Percentiles rank a stretch among this genome's conserved stretches.
Conservation (phyloP, 2,797 vertebrate genomes). For the Remorina albescens region DNA sequence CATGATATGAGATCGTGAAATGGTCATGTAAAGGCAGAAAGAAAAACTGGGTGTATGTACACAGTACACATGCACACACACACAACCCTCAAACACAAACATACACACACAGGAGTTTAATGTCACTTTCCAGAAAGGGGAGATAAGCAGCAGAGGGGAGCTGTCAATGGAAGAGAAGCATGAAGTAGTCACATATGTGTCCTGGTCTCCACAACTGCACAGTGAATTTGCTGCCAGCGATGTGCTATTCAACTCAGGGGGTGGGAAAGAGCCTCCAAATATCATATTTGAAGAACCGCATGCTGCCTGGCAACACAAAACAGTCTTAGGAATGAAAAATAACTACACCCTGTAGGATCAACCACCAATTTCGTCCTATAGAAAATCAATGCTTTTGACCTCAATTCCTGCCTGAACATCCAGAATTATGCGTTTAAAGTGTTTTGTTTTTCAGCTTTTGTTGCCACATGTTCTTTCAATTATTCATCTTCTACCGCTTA, state of each 20-base stretch:
- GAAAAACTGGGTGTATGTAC: background rate
- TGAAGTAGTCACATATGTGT: slow-evolving; percentile 50
- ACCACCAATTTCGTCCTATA: slow-evolving; percentile 8
- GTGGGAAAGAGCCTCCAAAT: slow-evolving; percentile 2
- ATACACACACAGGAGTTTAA: slow-evolving; percentile 32
- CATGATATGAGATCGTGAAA: slow-evolving; percentile 12
- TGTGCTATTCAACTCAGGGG: slow-evolving; percentile 26
- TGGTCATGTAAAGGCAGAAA: background rate
- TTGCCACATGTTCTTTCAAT: no score
- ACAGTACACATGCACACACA: background rate
- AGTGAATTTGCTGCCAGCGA: slow-evolving; percentile 51
- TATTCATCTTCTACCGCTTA: no score
- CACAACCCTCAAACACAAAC: slow-evolving; percentile 11
- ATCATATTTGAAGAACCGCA: slow-evolving; percentile 35
- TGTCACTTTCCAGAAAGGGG: slow-evolving; percentile 43
- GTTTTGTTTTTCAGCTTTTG: slow-evolving; percentile 2
- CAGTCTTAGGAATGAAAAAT: slow-evolving; percentile 40
- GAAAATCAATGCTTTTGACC: slow-evolving; percentile 50
- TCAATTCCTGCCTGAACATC: slow-evolving; percentile 32
- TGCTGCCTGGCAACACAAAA: slow-evolving; percentile 65
- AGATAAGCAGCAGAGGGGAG: slow-evolving; percentile 57
- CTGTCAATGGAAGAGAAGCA: slow-evolving; percentile 62
- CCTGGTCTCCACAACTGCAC: slow-evolving; percentile 45
- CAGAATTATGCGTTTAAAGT: slow-evolving; percentile 28
- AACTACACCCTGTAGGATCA: slow-evolving; percentile 15